Evolutionary conservation across 2,797 vertebrate species (phyloP).

Genomic region (Parauchenoglanis ngamensis): DNA sequence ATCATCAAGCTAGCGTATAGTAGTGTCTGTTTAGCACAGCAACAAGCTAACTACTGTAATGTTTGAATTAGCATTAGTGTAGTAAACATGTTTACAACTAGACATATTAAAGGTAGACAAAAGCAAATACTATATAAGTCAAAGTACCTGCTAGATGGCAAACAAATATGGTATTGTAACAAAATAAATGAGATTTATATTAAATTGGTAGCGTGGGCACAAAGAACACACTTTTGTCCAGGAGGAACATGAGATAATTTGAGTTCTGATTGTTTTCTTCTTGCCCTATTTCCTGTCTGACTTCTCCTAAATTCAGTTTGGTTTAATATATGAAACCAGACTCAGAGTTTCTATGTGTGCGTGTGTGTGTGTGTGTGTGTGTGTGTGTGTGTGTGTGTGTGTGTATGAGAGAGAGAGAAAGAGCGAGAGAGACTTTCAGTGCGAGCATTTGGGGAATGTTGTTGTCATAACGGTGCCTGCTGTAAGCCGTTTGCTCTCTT

Average conservation of each 20-base stretch:
- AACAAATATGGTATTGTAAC: neutral
- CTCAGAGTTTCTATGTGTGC: neutral
- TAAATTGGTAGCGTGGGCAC: neutral
- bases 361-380: neutral
- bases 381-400: neutral
- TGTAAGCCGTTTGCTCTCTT: neutral
- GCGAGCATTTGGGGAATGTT: neutral
- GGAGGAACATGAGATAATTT: neutral
- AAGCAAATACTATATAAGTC: neutral
- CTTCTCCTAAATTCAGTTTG: neutral
- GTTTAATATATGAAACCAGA: conserved; percentile 1
- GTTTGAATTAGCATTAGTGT: neutral
- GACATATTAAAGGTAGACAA: neutral
- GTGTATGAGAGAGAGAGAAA: neutral
- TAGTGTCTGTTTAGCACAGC: neutral
- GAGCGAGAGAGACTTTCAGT: neutral
- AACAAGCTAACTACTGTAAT: neutral
- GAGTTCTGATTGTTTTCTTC: neutral
- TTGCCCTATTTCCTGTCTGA: neutral
- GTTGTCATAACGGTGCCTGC: conserved; percentile 12
- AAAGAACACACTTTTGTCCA: neutral
- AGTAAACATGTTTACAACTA: neutral
- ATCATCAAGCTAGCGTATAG: neutral
- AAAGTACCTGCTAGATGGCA: neutral
- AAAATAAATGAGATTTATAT: neutral